Conservation (phyloP, 2,888 invertebrate species). For the Blera fallax region DNA sequence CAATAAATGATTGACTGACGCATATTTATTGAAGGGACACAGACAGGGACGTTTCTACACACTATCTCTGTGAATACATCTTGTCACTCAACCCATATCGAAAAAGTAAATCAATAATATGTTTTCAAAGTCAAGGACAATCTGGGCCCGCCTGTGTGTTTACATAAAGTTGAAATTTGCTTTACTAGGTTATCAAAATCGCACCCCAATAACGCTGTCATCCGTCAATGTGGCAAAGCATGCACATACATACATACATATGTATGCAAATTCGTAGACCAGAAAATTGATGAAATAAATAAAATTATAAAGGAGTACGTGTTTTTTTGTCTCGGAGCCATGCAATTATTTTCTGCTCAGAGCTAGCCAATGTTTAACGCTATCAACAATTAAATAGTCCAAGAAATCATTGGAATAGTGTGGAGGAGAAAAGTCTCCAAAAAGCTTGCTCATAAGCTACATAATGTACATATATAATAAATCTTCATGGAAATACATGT, state of each 20-base stretch:
- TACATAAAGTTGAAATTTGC: not conserved
- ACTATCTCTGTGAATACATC: not conserved
- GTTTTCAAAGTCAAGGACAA: slow-evolving; percentile 18
- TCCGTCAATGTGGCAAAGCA: too few species aligned
- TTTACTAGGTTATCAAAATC: not conserved
- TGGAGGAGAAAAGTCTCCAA: not conserved
- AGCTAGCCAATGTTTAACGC: not conserved
- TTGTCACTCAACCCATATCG: not conserved
- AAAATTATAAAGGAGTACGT: too few species aligned
- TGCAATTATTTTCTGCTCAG: too few species aligned
- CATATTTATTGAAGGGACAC: not conserved
- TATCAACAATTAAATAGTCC: not conserved
- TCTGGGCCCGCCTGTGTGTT: not conserved
- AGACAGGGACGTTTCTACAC: not conserved
- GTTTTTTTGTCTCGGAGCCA: not conserved
- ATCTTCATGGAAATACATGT: not conserved
- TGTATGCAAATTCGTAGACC: too few species aligned
- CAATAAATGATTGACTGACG: slow-evolving; percentile 4
- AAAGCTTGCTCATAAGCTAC: not conserved
- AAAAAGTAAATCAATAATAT: slow-evolving; percentile 12
- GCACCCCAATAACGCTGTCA: not conserved
- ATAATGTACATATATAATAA: not conserved
- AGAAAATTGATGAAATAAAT: too few species aligned
- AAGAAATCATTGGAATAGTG: not conserved
- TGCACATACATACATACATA: too few species aligned